phyloP scores from a whole-genome alignment of 2,113 vertebrate genomes.

The Neopipo cinnamomea region DNA sequence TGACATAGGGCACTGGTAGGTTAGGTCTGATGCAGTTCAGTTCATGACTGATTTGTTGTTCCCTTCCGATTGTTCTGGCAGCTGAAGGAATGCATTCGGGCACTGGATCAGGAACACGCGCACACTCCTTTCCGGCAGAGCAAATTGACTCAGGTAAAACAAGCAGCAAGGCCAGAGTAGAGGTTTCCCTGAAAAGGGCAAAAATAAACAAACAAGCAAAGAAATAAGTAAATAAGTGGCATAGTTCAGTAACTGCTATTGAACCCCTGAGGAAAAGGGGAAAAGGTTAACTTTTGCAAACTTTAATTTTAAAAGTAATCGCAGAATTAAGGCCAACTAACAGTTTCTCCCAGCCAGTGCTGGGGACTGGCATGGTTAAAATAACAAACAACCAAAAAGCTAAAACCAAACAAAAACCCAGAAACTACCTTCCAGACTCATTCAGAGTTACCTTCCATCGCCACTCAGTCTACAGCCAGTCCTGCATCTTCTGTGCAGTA shows the following conservation, averaged over 20 bases:
- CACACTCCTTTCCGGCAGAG: slow-evolving; percentile 93
- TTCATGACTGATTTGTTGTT: not conserved
- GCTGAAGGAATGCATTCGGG: slow-evolving; percentile 94
- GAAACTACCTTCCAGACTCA: not conserved
- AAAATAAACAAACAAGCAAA: not conserved
- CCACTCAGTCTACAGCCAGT: not conserved
- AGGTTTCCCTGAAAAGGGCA: not conserved
- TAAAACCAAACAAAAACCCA: not conserved
- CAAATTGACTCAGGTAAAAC: slow-evolving; percentile 89
- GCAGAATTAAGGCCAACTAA: not conserved
- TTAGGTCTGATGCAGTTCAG: not conserved
- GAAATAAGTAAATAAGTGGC: too few relatives aligned
- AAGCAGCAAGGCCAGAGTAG: not conserved
- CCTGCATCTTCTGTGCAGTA: not conserved
- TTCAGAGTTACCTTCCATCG: not conserved
- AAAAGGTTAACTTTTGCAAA: not conserved
- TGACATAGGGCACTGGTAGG: not conserved
- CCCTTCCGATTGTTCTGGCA: slow-evolving; percentile 31
- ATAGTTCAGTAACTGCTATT: not conserved
- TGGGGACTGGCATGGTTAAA: not conserved
- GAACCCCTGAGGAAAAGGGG: not conserved
- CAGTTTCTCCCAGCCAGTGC: not conserved
- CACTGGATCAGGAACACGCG: slow-evolving; percentile 84
- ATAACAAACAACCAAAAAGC: not conserved
- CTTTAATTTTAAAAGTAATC: not conserved